A percentile compares a stretch with the other conserved stretches of the same genome.
Evolutionary conservation across 1,140 invertebrate genomes (phyloP).

Genomic region (Drosophila pallidifrons): DNA sequence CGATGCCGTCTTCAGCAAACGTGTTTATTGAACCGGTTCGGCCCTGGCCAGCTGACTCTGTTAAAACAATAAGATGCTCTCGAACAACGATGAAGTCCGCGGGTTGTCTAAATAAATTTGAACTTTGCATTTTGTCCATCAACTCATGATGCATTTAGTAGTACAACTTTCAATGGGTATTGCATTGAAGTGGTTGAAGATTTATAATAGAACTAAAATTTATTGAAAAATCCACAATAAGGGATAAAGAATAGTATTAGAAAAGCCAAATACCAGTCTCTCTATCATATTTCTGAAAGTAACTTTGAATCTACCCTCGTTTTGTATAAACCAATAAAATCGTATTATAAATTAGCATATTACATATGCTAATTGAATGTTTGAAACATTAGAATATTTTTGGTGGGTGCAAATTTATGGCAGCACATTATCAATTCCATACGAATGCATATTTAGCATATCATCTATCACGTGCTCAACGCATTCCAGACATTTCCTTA

Average conservation of each 20-base stretch:
- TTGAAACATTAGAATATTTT: constrained; percentile 11
- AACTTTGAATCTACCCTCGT: not conserved
- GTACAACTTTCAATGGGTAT: no score
- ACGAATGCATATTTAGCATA: constrained; percentile 2
- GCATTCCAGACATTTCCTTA: constrained; percentile 89
- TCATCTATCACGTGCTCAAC: constrained; percentile 53
- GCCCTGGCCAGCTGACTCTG: constrained; percentile 64
- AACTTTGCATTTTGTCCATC: not conserved
- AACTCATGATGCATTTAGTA: no score
- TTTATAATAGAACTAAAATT: no score
- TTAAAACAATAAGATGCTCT: constrained; percentile 47
- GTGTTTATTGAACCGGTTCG: constrained; percentile 75
- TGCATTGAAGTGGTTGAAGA: no score
- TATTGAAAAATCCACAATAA: no score
- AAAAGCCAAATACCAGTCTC: not conserved
- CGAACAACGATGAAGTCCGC: constrained; percentile 14
- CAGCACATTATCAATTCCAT: constrained; percentile 17
- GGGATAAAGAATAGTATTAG: no score
- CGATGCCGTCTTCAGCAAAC: constrained; percentile 54
- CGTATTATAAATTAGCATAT: not conserved
- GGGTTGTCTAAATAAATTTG: not conserved
- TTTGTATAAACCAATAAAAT: not conserved
- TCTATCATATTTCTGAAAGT: not conserved
- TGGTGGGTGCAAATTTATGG: constrained; percentile 22
- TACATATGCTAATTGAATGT: constrained; percentile 23